Evolutionary conservation across 2,888 invertebrate species (phyloP), one percentile per base, ranked within the genome.

Genomic region (Chydorus sphaericus): DNA sequence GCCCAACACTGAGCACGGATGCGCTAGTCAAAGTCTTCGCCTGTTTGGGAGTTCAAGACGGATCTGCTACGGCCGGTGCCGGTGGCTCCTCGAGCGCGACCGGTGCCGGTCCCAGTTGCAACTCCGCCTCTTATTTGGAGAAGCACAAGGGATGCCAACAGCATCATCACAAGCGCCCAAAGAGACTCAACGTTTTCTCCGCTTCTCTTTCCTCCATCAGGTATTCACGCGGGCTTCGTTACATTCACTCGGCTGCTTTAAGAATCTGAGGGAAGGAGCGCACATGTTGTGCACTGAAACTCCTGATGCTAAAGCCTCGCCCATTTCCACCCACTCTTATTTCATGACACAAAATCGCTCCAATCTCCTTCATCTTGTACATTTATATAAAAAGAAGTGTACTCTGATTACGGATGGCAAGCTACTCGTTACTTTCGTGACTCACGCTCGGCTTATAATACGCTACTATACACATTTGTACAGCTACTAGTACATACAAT

Each of bases 11-110:
- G 26, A 44, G 44, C 18, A 33, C 52, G 18, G 85, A 85, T 70
- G 83, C 82, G 59, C 71, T 86, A 57, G 83, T 83, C 28, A 84
- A 82, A 68, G 70, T 85, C 65, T 75, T 86, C 64, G 85, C 85
- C 70, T 71, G 30, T 66, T 69, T 51, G 66, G 66, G n/a, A 29
- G 48, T 55, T 33, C 48, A 55, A 14, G 55, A 55, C n/a, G 23
- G 18, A 20, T n/a, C n/a, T n/a, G 48, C 31, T n/a, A 33, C 30
- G n/a, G 14, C 52, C 31, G 11, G 33, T 36, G 14, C 28, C 36
- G 38, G 38, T 29, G 29, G 37, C n/a, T 38, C 53, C 5, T 39
- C 39, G 16, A 10, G 20, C 20, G 26, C 11, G 10, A 14, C 26
- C 44, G 23, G 26, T 10, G 10, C 44, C 14, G 23, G 26, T 28